Evolutionary conservation across 1,140 invertebrate genomes (phyloP).

Genomic region (Diabrotica virgifera): DNA sequence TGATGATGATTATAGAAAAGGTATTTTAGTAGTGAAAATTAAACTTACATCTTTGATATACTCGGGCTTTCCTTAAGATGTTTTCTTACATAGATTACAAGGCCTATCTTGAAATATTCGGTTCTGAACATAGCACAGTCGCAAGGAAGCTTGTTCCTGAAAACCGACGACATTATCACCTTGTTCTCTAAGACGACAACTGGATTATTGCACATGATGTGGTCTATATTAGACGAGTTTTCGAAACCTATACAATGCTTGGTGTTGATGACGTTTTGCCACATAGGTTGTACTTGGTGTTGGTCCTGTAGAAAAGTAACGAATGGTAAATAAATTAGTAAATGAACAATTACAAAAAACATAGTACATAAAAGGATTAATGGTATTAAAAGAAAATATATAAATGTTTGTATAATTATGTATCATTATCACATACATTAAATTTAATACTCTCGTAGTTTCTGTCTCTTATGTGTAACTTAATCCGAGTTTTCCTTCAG

Average conservation of each 20-base stretch:
- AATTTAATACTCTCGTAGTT: no score
- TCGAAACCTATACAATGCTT: slow-evolving; percentile 34
- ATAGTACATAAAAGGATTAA: no score
- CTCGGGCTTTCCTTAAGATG: slow-evolving; percentile 28
- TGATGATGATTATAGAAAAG: no score
- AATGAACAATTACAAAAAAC: no score
- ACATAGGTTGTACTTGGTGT: slow-evolving; percentile 28
- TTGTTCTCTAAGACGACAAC: slow-evolving; percentile 40
- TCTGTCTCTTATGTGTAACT: no score
- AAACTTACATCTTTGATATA: slow-evolving; percentile 35
- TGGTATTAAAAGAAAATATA: no score
- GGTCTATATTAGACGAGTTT: slow-evolving; percentile 31
- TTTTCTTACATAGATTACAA: slow-evolving; percentile 33
- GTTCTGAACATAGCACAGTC: slow-evolving; percentile 17
- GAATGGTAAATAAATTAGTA: no score
- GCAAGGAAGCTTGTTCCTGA: slow-evolving; percentile 31
- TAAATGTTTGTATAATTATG: no score
- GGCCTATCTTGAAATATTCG: slow-evolving; percentile 35
- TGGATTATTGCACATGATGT: slow-evolving; percentile 36
- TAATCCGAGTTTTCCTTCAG: no score
- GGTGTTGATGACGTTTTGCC: slow-evolving; percentile 37
- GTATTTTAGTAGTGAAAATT: no score
- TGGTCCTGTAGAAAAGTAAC: no score
- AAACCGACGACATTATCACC: slow-evolving; percentile 34
- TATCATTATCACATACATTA: no score